Base-by-base conservation (phyloP, 2,113 vertebrate species). In the Gadus macrocephalus region DNA sequence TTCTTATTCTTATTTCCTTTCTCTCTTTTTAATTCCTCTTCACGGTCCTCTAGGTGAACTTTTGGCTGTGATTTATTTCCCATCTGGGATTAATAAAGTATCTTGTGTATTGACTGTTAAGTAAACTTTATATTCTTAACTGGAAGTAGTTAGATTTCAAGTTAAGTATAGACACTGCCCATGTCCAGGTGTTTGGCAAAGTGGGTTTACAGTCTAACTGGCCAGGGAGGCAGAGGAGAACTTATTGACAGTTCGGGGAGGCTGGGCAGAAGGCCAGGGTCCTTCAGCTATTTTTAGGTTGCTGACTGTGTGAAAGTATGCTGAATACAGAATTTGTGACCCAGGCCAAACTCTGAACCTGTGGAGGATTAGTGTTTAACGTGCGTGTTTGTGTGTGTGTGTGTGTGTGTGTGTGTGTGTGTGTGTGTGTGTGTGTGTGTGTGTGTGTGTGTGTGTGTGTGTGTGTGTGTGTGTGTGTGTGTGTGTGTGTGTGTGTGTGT, bases 231-330 rank as follows among this genome's bases (percentile, higher is more conserved):
- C 22, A 72, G 84, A 80, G 74, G 87, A 85, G 86, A 85, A 88
- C 72, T 77, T 84, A 88, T 86, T 83, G 83, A 87, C 84, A 86
- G 86, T 89, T 87, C 85, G 83, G 75, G 49, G 73, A 84, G 77
- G 68, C 75, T 66, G 71, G 87, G 90, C 85, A 82, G 73, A 70
- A 59, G 73, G 83, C 89, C 88, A 86, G 84, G 84, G 85, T 78
- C 89, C 83, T 87, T 85, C 74, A 76, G 78, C 86, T 92, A 92
- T 92, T 90, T 91, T 88, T 91, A 91, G 86, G 78, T 72, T 69
- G 78, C 85, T 85, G 90, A 90, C 86, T 91, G 86, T 89, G 89
- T 88, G 85, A 90, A 89, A 91, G 87, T 83, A 75, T 68, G 58
- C 78, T 78, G 81, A 84, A 88, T 75, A 66, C 81, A 84, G 75